These are phyloP conservation scores for Conomelus anceps DNA, from an alignment of 2,888 invertebrate species.

Conservation along the genomic window DNA sequence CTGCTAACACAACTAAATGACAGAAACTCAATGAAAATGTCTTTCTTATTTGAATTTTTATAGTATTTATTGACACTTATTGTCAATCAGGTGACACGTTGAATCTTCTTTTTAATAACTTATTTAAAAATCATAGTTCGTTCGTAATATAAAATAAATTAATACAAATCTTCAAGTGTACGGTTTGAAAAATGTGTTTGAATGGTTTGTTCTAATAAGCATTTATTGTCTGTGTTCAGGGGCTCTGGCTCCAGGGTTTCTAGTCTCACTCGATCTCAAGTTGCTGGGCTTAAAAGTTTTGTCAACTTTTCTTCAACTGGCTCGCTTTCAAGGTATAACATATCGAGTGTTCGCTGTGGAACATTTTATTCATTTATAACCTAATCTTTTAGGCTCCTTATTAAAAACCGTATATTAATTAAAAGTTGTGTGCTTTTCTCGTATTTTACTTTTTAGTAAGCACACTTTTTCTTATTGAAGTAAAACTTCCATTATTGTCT, in stretches of 20 bases:
- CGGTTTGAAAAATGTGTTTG: background rate
- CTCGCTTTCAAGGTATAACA: constrained; percentile 42
- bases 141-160: background rate
- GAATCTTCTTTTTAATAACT: too few species aligned
- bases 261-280: constrained; percentile 51
- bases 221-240: constrained; percentile 35
- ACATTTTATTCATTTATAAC: background rate
- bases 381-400: too few species aligned
- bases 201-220: constrained; percentile 1
- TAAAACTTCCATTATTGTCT: too few species aligned
- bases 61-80: too few species aligned
- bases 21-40: too few species aligned
- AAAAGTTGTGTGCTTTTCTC: too few species aligned
- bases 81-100: too few species aligned
- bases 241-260: constrained; percentile 48
- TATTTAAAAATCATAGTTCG: background rate
- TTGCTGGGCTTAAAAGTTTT: constrained; percentile 49
- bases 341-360: background rate
- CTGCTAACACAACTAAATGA: too few species aligned
- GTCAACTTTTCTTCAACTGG: constrained; percentile 46
- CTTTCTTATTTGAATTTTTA: too few species aligned
- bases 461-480: too few species aligned
- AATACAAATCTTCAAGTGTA: background rate
- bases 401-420: too few species aligned
- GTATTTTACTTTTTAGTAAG: too few species aligned